Base-by-base conservation (phyloP, 2,113 vertebrate species). In the Thinocorus orbignyianus region DNA sequence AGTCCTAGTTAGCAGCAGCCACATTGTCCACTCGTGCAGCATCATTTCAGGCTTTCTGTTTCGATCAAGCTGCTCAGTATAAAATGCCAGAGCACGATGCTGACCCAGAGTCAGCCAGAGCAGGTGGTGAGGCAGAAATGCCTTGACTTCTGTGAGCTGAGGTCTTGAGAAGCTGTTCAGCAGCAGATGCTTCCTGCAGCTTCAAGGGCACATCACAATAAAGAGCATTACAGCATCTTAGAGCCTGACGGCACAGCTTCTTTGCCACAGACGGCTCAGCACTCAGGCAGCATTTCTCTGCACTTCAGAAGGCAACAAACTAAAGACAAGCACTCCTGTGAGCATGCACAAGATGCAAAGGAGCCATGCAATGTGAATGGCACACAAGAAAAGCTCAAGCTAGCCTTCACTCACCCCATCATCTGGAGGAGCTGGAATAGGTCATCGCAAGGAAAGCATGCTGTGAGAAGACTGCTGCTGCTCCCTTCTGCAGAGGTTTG, bases 401-500 rank as follows among this genome's bases (percentile, higher is more conserved):
- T 58, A 58, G 25, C 64, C 20, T 71, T 81, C 86, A 92, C 83
- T 93, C 88, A 86, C 66, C 68, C 25, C 5, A 2, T 61, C 30
- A 64, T 51, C 74, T 57, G 81, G 76, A 88, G 76, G 66, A 87
- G 57, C 35, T 77, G 68, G 86, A 88, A 72, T 12, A 52, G 71
- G 74, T 49, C 23, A 28, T 2, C 49, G 58, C 58, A 85, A 76
- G 13, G 74, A 88, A 95, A 46, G 6, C 41, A 58, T 1, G 4
- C 30, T 46, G 61, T 35, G 35, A 90, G 81, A 66, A 58, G 73
- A 31, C 1, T 6, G 22, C 58, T 80, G 66, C 54, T 79, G 58
- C 44, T 96, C 26, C 39, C 25, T 88, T 93, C 88, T 92, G 62
- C 76, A 72, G 74, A 81, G 64, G 37, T 91, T 89, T 81, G 60